Evolutionary conservation across 1,140 invertebrate genomes (phyloP), one percentile per base, ranked within the genome.

Genomic region (Apis dorsata): DNA sequence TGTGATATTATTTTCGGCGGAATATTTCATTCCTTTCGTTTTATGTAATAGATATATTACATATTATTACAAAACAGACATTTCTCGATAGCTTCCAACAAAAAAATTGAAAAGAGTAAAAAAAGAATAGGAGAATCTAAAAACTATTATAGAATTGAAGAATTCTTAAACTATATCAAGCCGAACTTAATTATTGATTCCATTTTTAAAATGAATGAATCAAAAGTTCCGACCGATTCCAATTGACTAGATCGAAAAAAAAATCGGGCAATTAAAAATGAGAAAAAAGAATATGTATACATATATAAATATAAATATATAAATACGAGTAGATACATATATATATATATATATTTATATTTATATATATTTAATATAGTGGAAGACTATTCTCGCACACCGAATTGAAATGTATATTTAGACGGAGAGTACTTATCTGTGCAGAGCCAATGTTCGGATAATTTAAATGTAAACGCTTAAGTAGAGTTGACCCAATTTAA

Each of bases 1-100:
- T 88, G 87, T 88, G 87, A 88, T 88, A 85, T 88, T 85, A 88
- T 88, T 88, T 88, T 80, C 51, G 59, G 74, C 72, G 75, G 76
- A 83, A 59, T 83, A 66, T 83, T 85, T 87, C 72, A 85, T 87
- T 88, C 75, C 71, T 79, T 79, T 87, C 85, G 69, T 55, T 17
- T 57, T 73, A 85, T 53, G 57, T 21, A 72, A 13, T 7, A 24
- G 24, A 24, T 24, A 24, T 24, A 24, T 24, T 24, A 24, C 24
- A 24, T 24, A 24, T 24, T 24, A 24, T 24, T 24, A 28, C 28
- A 21, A 34, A 53, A 28, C 24, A 71, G 13, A 76, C 62, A 24
- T 57, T 59, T 78, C 28, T 71, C 19, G 28, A 60, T 17, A 65
- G 68, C 75, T 79, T 77, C 65, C 74, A 66, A 66, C n/a, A 62